Percentiles rank a stretch among this genome's conserved stretches.
Conservation (phyloP, 2,113 vertebrate species). For the Zonotrichia leucophrys region DNA sequence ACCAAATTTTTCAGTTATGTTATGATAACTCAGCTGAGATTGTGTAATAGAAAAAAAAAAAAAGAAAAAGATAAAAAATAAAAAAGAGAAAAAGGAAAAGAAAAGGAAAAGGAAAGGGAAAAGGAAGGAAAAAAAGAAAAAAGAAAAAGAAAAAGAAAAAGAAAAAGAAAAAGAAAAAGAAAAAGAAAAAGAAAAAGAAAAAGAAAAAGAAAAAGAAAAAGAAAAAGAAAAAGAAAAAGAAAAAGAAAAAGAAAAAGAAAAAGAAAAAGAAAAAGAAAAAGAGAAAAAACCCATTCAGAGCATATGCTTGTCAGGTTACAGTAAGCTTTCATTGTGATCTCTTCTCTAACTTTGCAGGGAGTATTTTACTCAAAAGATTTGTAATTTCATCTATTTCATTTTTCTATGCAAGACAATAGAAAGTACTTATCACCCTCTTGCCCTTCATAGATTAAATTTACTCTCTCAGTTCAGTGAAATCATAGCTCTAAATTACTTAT, state of each 20-base stretch:
- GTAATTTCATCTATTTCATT: background rate
- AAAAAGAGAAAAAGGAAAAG: background rate
- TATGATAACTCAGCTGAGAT: background rate
- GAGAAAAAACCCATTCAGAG: background rate
- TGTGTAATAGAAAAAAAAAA: background rate
- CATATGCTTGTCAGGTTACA: background rate
- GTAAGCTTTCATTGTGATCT: background rate
- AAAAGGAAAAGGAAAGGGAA: too few relatives aligned
- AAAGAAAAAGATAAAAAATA: background rate
- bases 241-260: too few relatives aligned
- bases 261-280: too few relatives aligned
- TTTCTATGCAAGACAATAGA: background rate
- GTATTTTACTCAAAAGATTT: background rate
- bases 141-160: accelerated
- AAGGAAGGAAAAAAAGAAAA: background rate
- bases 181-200: too few relatives aligned
- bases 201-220: too few relatives aligned
- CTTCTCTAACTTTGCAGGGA: background rate
- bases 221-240: too few relatives aligned
- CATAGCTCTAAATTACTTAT: background rate
- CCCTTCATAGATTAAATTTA: background rate
- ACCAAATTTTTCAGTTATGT: background rate
- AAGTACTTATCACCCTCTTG: background rate
- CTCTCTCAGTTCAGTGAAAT: background rate
- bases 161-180: too few relatives aligned